Percentiles rank a stretch among this genome's conserved stretches.
These are phyloP conservation scores for Lasius platythorax DNA, from an alignment of 2,888 invertebrate species.

Conservation along the genomic window DNA sequence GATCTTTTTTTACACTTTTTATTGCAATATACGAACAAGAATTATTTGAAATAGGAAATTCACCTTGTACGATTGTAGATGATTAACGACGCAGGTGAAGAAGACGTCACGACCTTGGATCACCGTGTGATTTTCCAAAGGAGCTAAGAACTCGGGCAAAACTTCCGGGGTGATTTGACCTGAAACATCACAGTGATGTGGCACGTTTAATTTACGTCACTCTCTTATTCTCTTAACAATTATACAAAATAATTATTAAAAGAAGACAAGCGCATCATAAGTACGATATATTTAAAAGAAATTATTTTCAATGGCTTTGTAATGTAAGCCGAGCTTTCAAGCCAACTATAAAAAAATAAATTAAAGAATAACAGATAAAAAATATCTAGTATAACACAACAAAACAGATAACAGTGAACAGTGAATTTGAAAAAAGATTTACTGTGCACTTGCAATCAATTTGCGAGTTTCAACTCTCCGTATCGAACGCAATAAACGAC, in stretches of 20 bases:
- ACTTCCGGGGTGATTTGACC: constrained; percentile 89
- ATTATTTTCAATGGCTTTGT: background rate
- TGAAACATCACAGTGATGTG: constrained; percentile 52
- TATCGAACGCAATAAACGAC: constrained; percentile 37
- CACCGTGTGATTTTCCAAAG: constrained; percentile 94
- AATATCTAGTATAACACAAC: background rate
- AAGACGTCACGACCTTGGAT: constrained; percentile 95
- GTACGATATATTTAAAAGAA: background rate
- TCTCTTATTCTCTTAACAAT: background rate
- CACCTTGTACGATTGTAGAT: constrained; percentile 95
- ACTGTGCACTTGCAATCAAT: constrained; percentile 30
- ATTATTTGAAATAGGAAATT: background rate
- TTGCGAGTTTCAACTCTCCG: constrained; percentile 10
- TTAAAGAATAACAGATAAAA: background rate
- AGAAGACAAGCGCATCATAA: background rate
- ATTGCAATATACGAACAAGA: background rate
- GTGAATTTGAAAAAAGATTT: background rate
- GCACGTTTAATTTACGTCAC: background rate
- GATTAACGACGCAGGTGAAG: constrained; percentile 96
- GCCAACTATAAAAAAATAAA: background rate
- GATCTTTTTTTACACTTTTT: background rate
- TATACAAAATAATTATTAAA: background rate
- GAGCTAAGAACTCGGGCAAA: constrained; percentile 93
- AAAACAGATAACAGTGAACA: background rate
- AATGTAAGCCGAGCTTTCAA: background rate